Evolutionary conservation across 2,113 vertebrate genomes (phyloP).

Genomic region (Fukomys damarensis): DNA sequence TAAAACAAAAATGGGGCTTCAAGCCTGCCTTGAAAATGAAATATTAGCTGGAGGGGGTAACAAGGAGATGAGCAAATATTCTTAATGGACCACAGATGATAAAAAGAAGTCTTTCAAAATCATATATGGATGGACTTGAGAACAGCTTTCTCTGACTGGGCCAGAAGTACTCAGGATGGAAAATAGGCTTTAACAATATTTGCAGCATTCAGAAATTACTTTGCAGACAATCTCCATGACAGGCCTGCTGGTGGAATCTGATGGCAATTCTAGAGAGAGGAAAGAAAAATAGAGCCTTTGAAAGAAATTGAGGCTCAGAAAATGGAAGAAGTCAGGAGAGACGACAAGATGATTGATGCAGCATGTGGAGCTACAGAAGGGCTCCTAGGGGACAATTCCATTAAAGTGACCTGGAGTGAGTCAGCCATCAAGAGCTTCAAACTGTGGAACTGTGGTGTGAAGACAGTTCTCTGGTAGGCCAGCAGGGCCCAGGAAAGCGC

Average conservation of each 20-base stretch:
- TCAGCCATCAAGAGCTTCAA: not conserved
- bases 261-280: conserved; percentile 41
- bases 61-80: not conserved
- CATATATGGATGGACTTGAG: not conserved
- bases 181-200: conserved; percentile 61
- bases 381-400: conserved; percentile 25
- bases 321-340: conserved; percentile 21
- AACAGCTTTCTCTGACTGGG: not conserved
- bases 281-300: conserved; percentile 67
- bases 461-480: not conserved
- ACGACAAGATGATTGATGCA: conserved; percentile 35
- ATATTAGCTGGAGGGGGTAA: not conserved
- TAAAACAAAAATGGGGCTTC: not conserved
- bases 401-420: conserved; percentile 37
- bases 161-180: conserved; percentile 34
- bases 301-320: conserved; percentile 71
- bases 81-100: not conserved
- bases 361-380: not conserved
- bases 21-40: conserved; percentile 22
- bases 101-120: conserved; percentile 65
- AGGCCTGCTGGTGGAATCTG: conserved; percentile 54
- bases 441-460: conserved; percentile 21
- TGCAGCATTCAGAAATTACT: conserved; percentile 60
- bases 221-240: conserved; percentile 51
- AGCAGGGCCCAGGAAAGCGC: not conserved